phyloP scores from a whole-genome alignment of 2,113 vertebrate genomes.

The Paratilapia polleni region DNA sequence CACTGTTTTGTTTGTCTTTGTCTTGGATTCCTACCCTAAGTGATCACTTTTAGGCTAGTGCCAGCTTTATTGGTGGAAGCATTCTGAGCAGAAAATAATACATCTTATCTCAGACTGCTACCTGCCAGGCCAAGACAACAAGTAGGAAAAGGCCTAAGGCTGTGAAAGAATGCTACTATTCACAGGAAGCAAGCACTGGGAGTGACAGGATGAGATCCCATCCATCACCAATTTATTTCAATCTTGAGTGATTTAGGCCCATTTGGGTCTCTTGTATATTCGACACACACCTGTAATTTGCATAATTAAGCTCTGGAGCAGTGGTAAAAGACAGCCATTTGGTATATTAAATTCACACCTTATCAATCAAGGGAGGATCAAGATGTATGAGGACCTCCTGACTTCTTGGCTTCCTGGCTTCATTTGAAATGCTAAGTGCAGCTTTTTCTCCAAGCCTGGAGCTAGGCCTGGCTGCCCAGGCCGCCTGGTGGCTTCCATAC shows the following conservation, averaged over 20 bases:
- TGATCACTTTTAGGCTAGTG: slow-evolving; percentile 45
- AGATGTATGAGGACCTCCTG: slow-evolving; percentile 53
- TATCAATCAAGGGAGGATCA: slow-evolving; percentile 74
- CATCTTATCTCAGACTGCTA: slow-evolving; percentile 57
- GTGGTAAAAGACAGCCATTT: slow-evolving; percentile 67
- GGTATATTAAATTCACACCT: slow-evolving; percentile 74
- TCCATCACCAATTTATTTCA: slow-evolving; percentile 76
- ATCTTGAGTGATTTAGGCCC: slow-evolving; percentile 68
- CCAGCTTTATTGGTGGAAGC: slow-evolving; percentile 12
- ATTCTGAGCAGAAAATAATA: slow-evolving; percentile 40
- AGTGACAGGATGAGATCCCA: slow-evolving; percentile 49
- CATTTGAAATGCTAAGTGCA: slow-evolving; percentile 79
- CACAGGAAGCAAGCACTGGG: slow-evolving; percentile 38
- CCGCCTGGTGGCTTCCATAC: slow-evolving; percentile 48
- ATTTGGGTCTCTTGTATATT: slow-evolving; percentile 64
- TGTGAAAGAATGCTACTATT: slow-evolving; percentile 56
- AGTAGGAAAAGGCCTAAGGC: slow-evolving; percentile 43
- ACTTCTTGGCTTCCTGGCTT: slow-evolving; percentile 55
- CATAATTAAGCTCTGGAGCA: slow-evolving; percentile 76
- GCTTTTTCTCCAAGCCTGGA: slow-evolving; percentile 20
- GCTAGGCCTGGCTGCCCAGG: slow-evolving; percentile 12
- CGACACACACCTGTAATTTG: slow-evolving; percentile 64
- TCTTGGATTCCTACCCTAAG: not conserved
- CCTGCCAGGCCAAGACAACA: slow-evolving; percentile 57
- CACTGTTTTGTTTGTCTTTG: not conserved